A percentile compares a stretch with the other conserved stretches of the same genome.
Evolutionary conservation across 2,113 vertebrate genomes (phyloP).

Genomic region (Micromys minutus): DNA sequence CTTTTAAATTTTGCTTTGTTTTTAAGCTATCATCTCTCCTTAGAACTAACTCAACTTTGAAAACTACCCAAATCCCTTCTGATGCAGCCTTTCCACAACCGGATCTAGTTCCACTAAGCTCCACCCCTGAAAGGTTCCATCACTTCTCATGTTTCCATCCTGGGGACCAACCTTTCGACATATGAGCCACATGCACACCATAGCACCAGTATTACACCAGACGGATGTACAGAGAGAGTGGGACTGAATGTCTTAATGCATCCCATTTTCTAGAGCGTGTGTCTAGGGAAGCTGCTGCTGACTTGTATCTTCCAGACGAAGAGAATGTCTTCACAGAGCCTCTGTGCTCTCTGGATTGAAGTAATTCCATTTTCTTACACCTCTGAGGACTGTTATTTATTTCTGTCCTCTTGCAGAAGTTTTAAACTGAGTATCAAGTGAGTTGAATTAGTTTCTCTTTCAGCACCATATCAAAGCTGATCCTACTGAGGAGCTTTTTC

Average conservation of each 20-base stretch:
- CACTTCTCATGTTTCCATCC: too few species aligned
- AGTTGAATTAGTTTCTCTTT: neutral
- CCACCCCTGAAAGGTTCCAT: neutral
- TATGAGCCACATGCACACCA: neutral
- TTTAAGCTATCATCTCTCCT: neutral
- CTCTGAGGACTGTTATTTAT: neutral
- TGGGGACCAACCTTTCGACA: neutral
- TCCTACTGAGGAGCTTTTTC: neutral
- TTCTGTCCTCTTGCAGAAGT: neutral
- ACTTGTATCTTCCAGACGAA: neutral
- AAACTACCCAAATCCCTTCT: neutral
- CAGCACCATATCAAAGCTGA: neutral
- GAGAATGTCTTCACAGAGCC: neutral
- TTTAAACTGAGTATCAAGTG: neutral
- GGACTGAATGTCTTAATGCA: neutral
- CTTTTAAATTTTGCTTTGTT: neutral
- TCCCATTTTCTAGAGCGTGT: neutral
- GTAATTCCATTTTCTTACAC: neutral
- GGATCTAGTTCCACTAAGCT: neutral
- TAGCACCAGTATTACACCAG: neutral
- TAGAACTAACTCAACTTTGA: neutral
- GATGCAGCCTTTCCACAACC: neutral
- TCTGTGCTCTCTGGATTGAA: neutral
- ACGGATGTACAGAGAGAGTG: neutral
- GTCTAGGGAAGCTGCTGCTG: neutral